Percentiles rank a stretch among this genome's conserved stretches.
phyloP scores from a whole-genome alignment of 2,888 invertebrate genomes.

The Piscicola geometra region DNA sequence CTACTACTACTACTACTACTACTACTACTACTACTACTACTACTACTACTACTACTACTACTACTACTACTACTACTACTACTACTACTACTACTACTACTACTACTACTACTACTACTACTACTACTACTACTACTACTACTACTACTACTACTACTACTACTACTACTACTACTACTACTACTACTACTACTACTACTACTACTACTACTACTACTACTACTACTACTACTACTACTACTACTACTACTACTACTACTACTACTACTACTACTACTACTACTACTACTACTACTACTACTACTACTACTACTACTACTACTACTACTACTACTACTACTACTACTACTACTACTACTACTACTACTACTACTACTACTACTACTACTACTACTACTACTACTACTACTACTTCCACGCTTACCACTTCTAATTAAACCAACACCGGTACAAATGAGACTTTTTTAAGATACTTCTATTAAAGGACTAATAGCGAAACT shows the following conservation, averaged over 20 bases:
- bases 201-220: constrained; percentile 24
- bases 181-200: constrained; percentile 24
- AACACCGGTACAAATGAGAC: not conserved
- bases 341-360: constrained; percentile 22
- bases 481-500: too few species aligned
- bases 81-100: not conserved
- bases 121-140: constrained; percentile 24
- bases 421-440: not conserved
- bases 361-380: constrained; percentile 24
- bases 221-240: constrained; percentile 24
- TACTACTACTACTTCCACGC: constrained; percentile 11
- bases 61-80: constrained; percentile 1
- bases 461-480: too few species aligned
- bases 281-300: too few species aligned
- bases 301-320: too few species aligned
- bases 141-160: constrained; percentile 24
- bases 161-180: constrained; percentile 24
- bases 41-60: constrained; percentile 22
- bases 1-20: constrained; percentile 24
- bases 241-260: constrained; percentile 11
- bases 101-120: constrained; percentile 24
- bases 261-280: not conserved
- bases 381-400: constrained; percentile 21
- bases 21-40: constrained; percentile 24
- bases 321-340: not conserved